Evolutionary conservation across 2,113 vertebrate species (phyloP), one percentile per base, ranked within the genome.

Genomic region (Galeopterus variegatus): DNA sequence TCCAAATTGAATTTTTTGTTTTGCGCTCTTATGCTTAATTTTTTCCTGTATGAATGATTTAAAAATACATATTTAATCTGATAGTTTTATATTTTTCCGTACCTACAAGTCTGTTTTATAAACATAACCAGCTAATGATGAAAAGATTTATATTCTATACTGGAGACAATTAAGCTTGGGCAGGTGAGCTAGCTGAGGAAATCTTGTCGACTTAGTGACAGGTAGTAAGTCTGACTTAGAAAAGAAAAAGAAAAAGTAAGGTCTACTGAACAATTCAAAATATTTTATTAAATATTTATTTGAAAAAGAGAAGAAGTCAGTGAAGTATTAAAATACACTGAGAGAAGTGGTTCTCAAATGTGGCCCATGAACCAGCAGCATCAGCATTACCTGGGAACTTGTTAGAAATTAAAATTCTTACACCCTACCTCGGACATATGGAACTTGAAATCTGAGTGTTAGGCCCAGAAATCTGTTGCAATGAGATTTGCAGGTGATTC

Each of bases 381-480:
- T 73, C 6, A 8, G 13, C 0, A 19, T 79, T 58, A 80, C 10
- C 4, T 28, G 1, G n/a, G 21, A 72, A 77, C 65, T 50, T 62
- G 2, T n/a, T 45, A 45, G 48, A 90, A 93, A 90, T 90, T 4
- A 13, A 75, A 82, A 82, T 24, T n/a, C 9, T 72, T 60, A 5
- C 1, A 41, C 9, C 13, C 1, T 0, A 45, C 3, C 3, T 2
- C 54, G 62, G 56, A 62, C 5, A 6, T 52, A 67, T 21, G 0
- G 31, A 81, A 86, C 31, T 15, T 81, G 6, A 67, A 67, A 50
- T 86, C 19, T 81, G 36, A 81, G 26, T 2, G 6, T 28, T 12
- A 33, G 5, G 4, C 2, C 24, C 19, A 81, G 26, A 86, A 80
- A 75, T 73, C 18, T 79, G 13, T 90, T 48, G 23, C 50, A 56